Evolutionary conservation across 2,113 vertebrate genomes (phyloP), one percentile per base, ranked within the genome.

Genomic region (Amazona guildingii): DNA sequence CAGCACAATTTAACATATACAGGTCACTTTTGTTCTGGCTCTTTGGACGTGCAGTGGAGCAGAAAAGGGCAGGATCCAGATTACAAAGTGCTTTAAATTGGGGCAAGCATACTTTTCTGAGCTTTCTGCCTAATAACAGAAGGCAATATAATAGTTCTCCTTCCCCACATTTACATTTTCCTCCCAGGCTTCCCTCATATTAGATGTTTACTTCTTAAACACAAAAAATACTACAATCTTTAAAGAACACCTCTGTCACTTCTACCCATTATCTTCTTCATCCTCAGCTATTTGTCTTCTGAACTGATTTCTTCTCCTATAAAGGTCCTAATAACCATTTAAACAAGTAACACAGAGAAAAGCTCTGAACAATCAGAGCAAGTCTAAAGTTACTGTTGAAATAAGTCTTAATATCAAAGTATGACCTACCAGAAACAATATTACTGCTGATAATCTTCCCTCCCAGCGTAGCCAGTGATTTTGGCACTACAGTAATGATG

Each of bases 391-490:
- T 25, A 35, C 74, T 88, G 78, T 27, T 55, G 51, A 83, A 66
- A 6, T 6, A 21, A 84, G 23, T 10, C 54, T 81, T 33, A 39
- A 44, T 20, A 77, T 10, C 28, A 24, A 82, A 63, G 10, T 21
- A 85, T 78, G 92, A 59, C 98, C 96, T 98, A 99, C 99, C 99
- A 59, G 99, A 99, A 94, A 99, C 99, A 37, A 99, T 99, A 97
- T 98, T 99, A 97, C 99, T 99, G 98, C 98, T 99, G 98, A 99
- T 99, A 95, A 99, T 99, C 97, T 99, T 99, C 83, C 99, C 99
- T 6, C 99, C 99, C 48, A 99, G 97, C 0, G 99, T 99, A 62
- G 99, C 99, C 94, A 99, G 98, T 13, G 99, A 99, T 96, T 99
- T 99, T 64, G 99, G 99, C 46, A 99, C 99, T 43, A 99, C 99